Evolutionary conservation across 2,113 vertebrate genomes (phyloP).

Genomic region (Podocnemis expansa): DNA sequence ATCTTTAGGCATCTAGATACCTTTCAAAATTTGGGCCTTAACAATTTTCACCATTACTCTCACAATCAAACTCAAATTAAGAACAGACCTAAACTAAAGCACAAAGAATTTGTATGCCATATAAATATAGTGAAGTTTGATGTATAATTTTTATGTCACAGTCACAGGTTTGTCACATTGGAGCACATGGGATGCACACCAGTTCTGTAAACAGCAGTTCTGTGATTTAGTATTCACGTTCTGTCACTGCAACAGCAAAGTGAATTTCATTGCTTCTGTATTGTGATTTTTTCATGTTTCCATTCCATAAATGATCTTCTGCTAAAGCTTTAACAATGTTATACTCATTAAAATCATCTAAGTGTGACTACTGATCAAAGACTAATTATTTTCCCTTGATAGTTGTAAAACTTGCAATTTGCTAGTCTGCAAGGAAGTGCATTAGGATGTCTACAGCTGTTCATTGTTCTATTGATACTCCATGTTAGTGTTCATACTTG

Average conservation of each 20-base stretch:
- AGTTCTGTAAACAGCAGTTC: neutral
- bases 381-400: neutral
- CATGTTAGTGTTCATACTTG: neutral
- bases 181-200: neutral
- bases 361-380: neutral
- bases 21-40: neutral
- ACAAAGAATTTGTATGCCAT: neutral
- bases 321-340: neutral
- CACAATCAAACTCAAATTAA: neutral
- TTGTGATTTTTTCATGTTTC: neutral
- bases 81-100: neutral
- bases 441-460: neutral
- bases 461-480: neutral
- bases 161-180: neutral
- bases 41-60: neutral
- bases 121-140: neutral
- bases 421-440: neutral
- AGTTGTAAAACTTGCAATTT: neutral
- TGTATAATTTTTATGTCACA: neutral
- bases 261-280: neutral
- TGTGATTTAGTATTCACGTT: neutral
- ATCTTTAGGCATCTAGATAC: neutral
- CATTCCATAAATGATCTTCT: neutral
- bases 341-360: neutral
- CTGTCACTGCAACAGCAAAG: neutral